Conservation (phyloP, 2,113 vertebrate species). For the Scopus umbretta region DNA sequence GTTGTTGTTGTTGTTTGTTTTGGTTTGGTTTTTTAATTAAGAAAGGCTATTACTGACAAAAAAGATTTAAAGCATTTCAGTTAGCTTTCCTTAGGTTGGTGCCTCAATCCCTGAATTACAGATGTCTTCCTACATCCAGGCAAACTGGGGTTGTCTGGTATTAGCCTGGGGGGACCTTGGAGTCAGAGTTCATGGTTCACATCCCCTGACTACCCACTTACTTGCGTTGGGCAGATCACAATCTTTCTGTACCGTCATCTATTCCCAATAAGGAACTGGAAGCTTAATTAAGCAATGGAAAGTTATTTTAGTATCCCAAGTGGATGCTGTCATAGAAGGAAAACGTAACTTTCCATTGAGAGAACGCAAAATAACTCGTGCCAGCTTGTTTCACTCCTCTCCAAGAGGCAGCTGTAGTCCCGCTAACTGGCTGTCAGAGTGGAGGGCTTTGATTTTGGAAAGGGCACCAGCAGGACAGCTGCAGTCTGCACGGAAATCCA, state of each 20-base stretch:
- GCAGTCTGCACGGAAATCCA: slow-evolving; percentile 47
- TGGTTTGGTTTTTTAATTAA: background rate
- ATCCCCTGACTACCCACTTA: background rate
- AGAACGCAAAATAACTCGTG: background rate
- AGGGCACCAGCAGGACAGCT: slow-evolving; percentile 63
- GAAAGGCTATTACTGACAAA: background rate
- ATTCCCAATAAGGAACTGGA: slow-evolving; percentile 38
- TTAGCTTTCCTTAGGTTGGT: background rate
- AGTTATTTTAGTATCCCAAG: slow-evolving; percentile 52
- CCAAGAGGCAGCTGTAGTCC: slow-evolving; percentile 49
- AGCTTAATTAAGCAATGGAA: slow-evolving; percentile 35
- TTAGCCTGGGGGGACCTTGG: background rate
- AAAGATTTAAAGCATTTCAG: background rate
- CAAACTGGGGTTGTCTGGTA: background rate
- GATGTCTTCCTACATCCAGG: background rate
- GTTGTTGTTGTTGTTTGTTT: no score
- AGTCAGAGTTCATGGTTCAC: background rate
- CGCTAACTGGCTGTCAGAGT: slow-evolving; percentile 40
- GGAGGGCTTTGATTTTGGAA: slow-evolving; percentile 63
- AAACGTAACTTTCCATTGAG: slow-evolving; percentile 43
- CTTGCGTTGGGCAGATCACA: background rate
- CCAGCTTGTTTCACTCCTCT: slow-evolving; percentile 49
- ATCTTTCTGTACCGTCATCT: background rate
- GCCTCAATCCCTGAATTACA: background rate
- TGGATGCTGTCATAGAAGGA: slow-evolving; percentile 41